phyloP scores from a whole-genome alignment of 2,797 vertebrate genomes.

The Lacerta bilineata region DNA sequence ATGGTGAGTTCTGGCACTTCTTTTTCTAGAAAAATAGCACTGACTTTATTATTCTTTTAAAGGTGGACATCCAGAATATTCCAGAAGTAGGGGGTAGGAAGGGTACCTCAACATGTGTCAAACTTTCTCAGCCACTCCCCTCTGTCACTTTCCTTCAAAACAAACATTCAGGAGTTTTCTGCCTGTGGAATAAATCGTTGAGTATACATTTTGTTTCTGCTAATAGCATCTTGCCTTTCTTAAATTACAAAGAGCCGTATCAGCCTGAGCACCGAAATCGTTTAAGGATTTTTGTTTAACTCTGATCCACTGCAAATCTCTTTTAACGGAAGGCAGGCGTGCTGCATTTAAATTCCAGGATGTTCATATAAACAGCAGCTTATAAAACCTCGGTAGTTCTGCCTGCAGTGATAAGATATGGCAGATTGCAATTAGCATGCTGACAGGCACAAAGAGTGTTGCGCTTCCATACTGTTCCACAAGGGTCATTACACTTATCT shows the following conservation, averaged over 20 bases:
- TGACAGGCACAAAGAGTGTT: constrained; percentile 11
- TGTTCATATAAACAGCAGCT: constrained; percentile 22
- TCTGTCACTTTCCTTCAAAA: neutral
- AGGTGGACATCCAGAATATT: neutral
- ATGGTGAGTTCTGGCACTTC: no score
- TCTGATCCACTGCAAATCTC: constrained; percentile 6
- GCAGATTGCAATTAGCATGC: constrained; percentile 20
- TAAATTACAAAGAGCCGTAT: neutral
- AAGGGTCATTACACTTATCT: neutral
- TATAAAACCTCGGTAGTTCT: constrained; percentile 5
- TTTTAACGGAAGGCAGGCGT: neutral
- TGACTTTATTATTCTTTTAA: neutral
- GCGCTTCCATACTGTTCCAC: neutral
- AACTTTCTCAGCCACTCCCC: neutral
- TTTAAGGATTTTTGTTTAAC: constrained; percentile 26
- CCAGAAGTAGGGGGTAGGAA: no score
- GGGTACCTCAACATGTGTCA: neutral
- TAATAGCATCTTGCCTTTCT: neutral
- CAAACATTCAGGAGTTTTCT: constrained; percentile 7
- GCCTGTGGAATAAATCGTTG: neutral
- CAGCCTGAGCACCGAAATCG: neutral
- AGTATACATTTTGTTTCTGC: neutral
- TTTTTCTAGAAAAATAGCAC: no score
- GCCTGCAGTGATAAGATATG: constrained; percentile 16
- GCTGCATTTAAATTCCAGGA: neutral